Base-by-base conservation (phyloP, 2,113 vertebrate species). In the Colaptes auratus region DNA sequence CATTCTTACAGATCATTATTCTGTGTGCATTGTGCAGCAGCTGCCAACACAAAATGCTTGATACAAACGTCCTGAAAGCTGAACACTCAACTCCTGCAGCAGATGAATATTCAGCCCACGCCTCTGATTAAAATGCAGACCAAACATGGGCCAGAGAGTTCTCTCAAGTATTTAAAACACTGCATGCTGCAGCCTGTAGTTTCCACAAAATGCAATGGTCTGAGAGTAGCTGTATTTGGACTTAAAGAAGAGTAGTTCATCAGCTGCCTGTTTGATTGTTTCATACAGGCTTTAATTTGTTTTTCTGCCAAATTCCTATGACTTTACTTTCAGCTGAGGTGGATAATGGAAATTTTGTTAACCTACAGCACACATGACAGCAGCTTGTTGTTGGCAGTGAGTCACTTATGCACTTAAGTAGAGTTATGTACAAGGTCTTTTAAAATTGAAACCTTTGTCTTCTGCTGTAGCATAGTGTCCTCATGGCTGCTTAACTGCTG, bases 71-170 rank as follows among this genome's bases (percentile, higher is more conserved):
- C 39, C 48, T 71, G 75, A 64, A 71, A 80, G 52, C 75, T 83
- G 69, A 88, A 86, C 53, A 31, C 39, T 73, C 33, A 27, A 16
- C 59, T 71, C 67, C 48, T 95, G 66, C 88, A 86, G 31, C 44
- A 30, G 60, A 73, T 33, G 61, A 92, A 59, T 56, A 11, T 50
- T 48, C 88, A 91, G 82, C 91, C 95, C 65, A 95, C 70, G 10
- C 73, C 36, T 61, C 33, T 63, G 0, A 64, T 82, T 55, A 69
- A 60, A 84, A 91, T 69, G 85, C 82, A 91, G 65, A 58, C 48
- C 1, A 2, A 69, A 19, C 48, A 30, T 0, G 0, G 56, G 69
- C 64, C 64, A 64, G 55, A 69, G 58, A 30, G 3, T 73, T 92
- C 66, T 75, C 25, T 58, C 15, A 4, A 15, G 24, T 50, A 59